Evolutionary conservation across 2,797 vertebrate species (phyloP).

Genomic region (Neosalanx taihuensis): DNA sequence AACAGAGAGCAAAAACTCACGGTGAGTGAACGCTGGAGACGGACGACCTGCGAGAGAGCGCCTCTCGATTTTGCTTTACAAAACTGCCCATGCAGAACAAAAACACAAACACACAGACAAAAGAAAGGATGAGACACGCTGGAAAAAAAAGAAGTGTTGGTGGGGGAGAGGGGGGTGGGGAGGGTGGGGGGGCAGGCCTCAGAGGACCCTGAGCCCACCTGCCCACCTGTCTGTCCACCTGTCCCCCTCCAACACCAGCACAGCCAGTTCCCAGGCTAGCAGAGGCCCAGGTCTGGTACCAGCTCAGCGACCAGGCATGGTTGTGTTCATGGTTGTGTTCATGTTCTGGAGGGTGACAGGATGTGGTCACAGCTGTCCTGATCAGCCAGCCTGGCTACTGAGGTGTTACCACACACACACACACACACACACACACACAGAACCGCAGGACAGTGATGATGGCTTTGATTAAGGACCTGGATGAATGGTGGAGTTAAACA

Average conservation of each 20-base stretch:
- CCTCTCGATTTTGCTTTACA: constrained; percentile 99
- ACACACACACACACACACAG: constrained; percentile 14
- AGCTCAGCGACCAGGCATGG: constrained; percentile 39
- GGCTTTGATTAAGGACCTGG: constrained; percentile 2
- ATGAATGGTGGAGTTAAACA: constrained; percentile 7
- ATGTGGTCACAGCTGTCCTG: neutral
- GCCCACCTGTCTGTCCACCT: constrained; percentile 44
- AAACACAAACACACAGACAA: constrained; percentile 73
- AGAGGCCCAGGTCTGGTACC: constrained; percentile 47
- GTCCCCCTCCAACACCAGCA: constrained; percentile 43
- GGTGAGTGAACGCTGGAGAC: constrained; percentile 98
- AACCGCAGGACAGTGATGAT: constrained; percentile 10
- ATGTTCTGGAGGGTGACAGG: neutral
- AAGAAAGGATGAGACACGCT: constrained; percentile 73
- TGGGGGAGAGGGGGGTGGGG: constrained; percentile 53
- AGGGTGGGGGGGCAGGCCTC: neutral
- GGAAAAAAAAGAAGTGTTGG: constrained; percentile 39
- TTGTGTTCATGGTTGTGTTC: constrained; percentile 28
- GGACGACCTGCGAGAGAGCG: constrained; percentile 98
- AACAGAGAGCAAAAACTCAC: constrained; percentile 94
- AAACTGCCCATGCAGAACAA: constrained; percentile 98
- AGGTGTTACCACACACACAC: constrained; percentile 37
- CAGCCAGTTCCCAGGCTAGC: constrained; percentile 41
- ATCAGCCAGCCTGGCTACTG: constrained; percentile 13
- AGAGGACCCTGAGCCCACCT: neutral